Conservation (phyloP, 2,797 vertebrate genomes). For the Psittacula derbiana region DNA sequence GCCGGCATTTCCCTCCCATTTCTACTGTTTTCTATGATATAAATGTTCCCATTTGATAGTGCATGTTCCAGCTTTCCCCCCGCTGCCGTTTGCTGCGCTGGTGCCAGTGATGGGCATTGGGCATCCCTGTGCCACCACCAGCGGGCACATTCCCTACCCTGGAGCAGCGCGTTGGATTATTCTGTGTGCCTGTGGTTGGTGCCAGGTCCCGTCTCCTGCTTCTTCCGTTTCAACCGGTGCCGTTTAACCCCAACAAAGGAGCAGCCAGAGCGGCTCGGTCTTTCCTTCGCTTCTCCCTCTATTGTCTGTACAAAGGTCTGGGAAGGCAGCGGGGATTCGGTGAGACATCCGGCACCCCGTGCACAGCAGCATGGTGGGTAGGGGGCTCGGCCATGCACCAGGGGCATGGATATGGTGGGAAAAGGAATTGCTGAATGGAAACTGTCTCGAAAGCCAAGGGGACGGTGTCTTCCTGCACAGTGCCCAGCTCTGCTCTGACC, state of each 20-base stretch:
- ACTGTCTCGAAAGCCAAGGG: neutral
- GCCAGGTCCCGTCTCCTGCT: neutral
- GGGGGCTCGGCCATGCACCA: fast-evolving
- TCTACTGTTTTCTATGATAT: neutral
- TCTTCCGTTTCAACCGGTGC: neutral
- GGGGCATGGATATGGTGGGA: neutral
- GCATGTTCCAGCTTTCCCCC: neutral
- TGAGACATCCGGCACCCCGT: neutral
- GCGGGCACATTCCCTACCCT: fast-evolving
- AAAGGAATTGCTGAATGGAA: neutral
- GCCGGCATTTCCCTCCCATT: neutral
- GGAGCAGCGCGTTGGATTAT: neutral
- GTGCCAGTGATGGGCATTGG: neutral
- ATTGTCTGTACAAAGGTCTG: neutral
- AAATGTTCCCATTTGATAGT: neutral
- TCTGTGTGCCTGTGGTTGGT: conserved; percentile 5
- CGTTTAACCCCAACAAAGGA: neutral
- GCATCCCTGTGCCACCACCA: neutral
- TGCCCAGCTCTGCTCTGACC: neutral
- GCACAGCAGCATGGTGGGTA: fast-evolving
- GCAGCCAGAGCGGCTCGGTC: neutral
- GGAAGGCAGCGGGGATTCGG: neutral
- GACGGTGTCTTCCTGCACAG: neutral
- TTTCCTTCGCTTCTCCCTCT: neutral
- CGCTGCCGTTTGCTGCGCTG: neutral